Percentiles rank a stretch among this genome's conserved stretches.
Evolutionary conservation across 1,140 invertebrate genomes (phyloP).

Genomic region (Dreissena polymorpha): DNA sequence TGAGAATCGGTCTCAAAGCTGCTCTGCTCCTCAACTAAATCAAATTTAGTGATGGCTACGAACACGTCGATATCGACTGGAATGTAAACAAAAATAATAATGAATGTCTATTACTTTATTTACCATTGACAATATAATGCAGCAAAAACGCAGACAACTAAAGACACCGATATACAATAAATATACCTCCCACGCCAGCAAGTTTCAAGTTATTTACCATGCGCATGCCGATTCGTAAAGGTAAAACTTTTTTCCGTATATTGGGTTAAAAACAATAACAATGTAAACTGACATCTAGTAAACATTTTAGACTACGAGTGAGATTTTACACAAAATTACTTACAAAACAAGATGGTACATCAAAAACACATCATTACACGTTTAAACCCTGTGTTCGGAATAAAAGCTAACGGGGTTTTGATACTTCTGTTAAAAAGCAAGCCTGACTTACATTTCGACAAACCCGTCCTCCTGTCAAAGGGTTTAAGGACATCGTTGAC

Average conservation of each 20-base stretch:
- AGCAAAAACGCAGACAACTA: background rate
- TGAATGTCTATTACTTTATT: background rate
- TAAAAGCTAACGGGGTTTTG: background rate
- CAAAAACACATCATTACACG: too few relatives aligned
- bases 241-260: background rate
- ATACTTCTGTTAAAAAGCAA: background rate
- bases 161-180: background rate
- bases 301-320: background rate
- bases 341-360: background rate
- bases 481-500: background rate
- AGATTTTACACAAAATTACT: background rate
- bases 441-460: conserved; percentile 22
- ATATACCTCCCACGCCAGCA: background rate
- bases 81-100: background rate
- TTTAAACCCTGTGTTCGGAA: too few relatives aligned
- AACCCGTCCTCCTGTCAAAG: background rate
- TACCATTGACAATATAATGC: background rate
- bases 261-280: background rate
- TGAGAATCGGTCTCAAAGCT: background rate
- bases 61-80: conserved; percentile 15
- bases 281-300: background rate
- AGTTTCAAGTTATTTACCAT: background rate
- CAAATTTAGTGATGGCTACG: conserved; percentile 22
- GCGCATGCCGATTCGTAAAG: background rate
- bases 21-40: conserved; percentile 1